phyloP scores from a whole-genome alignment of 1,140 invertebrate genomes.

The Listronotus oregonensis region DNA sequence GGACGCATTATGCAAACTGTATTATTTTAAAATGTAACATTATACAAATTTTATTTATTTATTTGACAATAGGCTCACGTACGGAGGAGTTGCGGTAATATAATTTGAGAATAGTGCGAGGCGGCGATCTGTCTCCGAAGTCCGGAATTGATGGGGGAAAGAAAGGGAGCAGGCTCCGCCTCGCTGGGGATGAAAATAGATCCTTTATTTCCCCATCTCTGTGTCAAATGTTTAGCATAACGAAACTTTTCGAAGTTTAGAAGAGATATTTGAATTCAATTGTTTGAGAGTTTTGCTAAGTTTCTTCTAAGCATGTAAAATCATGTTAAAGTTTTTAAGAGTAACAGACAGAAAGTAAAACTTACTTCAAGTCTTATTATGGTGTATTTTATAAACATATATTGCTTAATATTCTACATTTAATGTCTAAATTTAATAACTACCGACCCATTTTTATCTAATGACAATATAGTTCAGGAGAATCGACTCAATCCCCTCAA shows the following conservation, averaged over 20 bases:
- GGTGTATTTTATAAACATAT: too few relatives aligned
- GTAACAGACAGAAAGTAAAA: too few relatives aligned
- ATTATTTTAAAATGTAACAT: slow-evolving; percentile 56
- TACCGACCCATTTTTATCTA: too few relatives aligned
- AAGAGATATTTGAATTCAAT: slow-evolving; percentile 24
- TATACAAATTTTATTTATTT: slow-evolving; percentile 58
- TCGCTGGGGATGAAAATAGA: slow-evolving; percentile 25
- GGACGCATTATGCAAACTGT: slow-evolving; percentile 56
- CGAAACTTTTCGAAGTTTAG: slow-evolving; percentile 3
- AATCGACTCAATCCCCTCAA: too few relatives aligned
- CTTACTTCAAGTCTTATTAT: too few relatives aligned
- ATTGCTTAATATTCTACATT: too few relatives aligned
- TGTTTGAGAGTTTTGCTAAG: slow-evolving; percentile 14
- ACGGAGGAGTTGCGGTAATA: slow-evolving; percentile 51
- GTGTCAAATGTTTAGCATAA: slow-evolving; percentile 29
- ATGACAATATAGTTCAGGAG: too few relatives aligned
- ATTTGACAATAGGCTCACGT: slow-evolving; percentile 59
- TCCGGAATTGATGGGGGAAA: slow-evolving; percentile 41
- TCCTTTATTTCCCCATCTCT: slow-evolving; percentile 29
- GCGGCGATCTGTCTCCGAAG: slow-evolving; percentile 54
- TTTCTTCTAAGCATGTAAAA: too few relatives aligned
- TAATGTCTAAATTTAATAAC: too few relatives aligned
- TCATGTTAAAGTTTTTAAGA: too few relatives aligned
- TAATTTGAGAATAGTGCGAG: slow-evolving; percentile 55
- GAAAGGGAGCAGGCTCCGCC: slow-evolving; percentile 33